phyloP scores from a whole-genome alignment of 2,113 vertebrate genomes.

The Xenopus laevis region DNA sequence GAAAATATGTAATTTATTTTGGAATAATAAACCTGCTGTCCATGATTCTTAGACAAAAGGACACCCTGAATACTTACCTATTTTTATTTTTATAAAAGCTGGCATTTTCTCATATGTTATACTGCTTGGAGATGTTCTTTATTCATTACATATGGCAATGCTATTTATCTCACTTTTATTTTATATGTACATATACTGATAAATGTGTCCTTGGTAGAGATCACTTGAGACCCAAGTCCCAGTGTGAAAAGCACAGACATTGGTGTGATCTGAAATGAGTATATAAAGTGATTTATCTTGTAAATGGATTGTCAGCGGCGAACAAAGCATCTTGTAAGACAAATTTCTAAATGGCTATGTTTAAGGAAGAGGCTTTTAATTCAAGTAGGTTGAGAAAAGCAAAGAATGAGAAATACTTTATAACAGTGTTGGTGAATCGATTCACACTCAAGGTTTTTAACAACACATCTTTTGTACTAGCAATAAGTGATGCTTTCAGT shows the following conservation, averaged over 20 bases:
- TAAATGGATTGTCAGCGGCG: background rate
- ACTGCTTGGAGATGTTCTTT: too few species aligned
- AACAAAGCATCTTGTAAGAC: background rate
- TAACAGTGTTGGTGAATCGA: background rate
- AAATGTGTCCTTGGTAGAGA: background rate
- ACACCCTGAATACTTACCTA: too few species aligned
- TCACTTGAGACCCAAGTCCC: background rate
- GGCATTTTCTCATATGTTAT: too few species aligned
- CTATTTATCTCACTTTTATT: background rate
- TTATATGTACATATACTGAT: background rate
- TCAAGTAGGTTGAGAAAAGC: background rate
- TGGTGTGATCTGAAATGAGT: background rate
- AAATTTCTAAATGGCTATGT: background rate
- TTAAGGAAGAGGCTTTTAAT: slow-evolving; percentile 3
- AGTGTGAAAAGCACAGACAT: background rate
- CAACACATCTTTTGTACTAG: slow-evolving; percentile 4
- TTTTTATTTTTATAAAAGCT: too few species aligned
- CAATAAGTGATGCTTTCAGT: background rate
- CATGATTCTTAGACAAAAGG: too few species aligned
- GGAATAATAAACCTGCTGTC: too few species aligned
- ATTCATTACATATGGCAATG: background rate
- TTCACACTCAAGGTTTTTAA: background rate
- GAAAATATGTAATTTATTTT: too few species aligned
- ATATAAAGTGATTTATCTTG: background rate
- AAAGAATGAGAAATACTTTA: background rate